Percentiles rank a stretch among this genome's conserved stretches.
Conservation (phyloP, 2,888 invertebrate species). For the Agrochola lota region DNA sequence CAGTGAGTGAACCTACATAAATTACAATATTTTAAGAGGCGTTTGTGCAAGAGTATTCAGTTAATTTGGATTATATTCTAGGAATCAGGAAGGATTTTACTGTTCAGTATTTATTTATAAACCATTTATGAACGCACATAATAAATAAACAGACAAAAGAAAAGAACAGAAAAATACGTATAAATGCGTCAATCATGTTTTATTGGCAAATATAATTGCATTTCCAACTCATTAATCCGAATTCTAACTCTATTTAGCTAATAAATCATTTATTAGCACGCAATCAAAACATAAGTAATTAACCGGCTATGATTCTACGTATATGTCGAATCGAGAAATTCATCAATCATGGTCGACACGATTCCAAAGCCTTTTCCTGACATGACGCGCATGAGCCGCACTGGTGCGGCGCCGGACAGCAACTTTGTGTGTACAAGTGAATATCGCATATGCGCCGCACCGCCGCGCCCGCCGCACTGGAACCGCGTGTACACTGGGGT, state of each 20-base stretch:
- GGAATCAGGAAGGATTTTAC: neutral
- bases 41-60: constrained; percentile 24
- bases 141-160: neutral
- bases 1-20: constrained; percentile 70
- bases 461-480: no score
- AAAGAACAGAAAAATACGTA: neutral
- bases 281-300: constrained; percentile 11
- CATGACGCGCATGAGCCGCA: no score
- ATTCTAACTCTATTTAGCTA: neutral
- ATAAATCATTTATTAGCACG: constrained; percentile 6
- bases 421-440: no score
- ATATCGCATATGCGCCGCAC: no score
- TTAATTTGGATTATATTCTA: constrained; percentile 5
- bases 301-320: neutral
- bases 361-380: no score
- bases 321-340: neutral
- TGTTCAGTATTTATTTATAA: neutral
- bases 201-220: no score
- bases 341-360: constrained; percentile 19
- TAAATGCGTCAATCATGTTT: no score
- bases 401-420: no score
- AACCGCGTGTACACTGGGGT: no score
- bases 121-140: neutral
- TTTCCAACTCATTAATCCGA: no score
- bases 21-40: constrained; percentile 70